These are phyloP conservation scores for Perca schrenkii DNA, from an alignment of 2,113 vertebrate genomes.

Conservation along the genomic window DNA sequence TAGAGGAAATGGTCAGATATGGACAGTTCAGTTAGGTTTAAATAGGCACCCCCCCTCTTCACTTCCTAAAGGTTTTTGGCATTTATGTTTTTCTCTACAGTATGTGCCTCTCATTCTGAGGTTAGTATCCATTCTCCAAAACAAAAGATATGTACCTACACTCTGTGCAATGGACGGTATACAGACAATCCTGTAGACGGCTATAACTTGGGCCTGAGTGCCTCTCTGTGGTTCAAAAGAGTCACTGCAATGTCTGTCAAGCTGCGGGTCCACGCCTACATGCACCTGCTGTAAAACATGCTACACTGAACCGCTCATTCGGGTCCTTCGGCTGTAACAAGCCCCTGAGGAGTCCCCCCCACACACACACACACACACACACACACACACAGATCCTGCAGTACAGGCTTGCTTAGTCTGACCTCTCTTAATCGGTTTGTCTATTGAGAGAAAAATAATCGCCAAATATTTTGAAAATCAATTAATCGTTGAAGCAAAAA, in stretches of 20 bases:
- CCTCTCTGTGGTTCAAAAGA: constrained; percentile 56
- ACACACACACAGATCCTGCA: not conserved
- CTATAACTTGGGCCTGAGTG: constrained; percentile 15
- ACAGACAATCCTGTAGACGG: not conserved
- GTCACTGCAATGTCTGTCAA: constrained; percentile 43
- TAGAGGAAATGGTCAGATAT: not conserved
- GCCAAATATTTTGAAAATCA: no score
- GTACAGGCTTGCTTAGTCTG: constrained; percentile 3
- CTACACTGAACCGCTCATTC: constrained; percentile 30
- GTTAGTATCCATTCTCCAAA: not conserved
- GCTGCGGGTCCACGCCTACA: not conserved
- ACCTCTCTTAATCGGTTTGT: not conserved
- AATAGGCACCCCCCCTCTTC: not conserved
- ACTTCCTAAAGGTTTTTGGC: no score
- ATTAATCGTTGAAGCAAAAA: no score
- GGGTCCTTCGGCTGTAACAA: constrained; percentile 20
- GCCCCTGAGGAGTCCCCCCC: constrained; percentile 5
- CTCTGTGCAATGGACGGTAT: not conserved
- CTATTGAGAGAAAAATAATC: no score
- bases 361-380: not conserved
- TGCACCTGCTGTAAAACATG: constrained; percentile 23
- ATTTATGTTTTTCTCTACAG: not conserved
- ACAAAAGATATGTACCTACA: not conserved
- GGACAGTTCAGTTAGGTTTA: not conserved
- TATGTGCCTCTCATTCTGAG: not conserved